Conservation (phyloP, 2,888 invertebrate genomes). For the Drosophila gaucha region DNA sequence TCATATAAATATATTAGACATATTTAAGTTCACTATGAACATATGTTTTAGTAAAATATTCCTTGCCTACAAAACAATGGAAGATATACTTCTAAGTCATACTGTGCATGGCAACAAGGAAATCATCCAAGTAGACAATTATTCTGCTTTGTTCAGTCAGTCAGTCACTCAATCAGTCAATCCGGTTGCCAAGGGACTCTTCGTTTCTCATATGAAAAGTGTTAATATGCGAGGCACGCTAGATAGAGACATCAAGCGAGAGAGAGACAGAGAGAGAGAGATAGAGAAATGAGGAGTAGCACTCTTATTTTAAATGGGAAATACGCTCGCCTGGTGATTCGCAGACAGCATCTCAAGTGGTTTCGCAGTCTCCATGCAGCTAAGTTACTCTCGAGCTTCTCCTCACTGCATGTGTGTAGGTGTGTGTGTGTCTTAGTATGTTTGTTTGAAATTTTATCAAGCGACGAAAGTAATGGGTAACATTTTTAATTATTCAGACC, state of each 20-base stretch:
- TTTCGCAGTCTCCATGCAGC: constrained; percentile 56
- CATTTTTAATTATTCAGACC: constrained; percentile 78
- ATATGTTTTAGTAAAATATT: no score
- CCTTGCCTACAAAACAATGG: no score
- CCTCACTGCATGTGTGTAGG: constrained; percentile 23
- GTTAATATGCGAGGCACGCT: constrained; percentile 70
- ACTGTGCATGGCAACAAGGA: constrained; percentile 8
- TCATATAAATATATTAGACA: no score
- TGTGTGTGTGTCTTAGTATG: constrained; percentile 20
- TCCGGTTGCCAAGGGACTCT: constrained; percentile 78
- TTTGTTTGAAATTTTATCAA: constrained; percentile 75
- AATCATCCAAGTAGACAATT: neutral
- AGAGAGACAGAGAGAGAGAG: neutral
- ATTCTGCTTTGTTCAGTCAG: constrained; percentile 27
- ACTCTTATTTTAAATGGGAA: constrained; percentile 18
- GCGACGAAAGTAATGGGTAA: constrained; percentile 76
- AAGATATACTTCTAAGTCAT: no score
- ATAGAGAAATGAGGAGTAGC: neutral
- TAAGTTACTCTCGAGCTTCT: constrained; percentile 43
- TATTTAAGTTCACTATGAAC: no score
- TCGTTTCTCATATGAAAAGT: constrained; percentile 59
- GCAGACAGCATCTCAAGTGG: constrained; percentile 78
- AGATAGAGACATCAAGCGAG: neutral
- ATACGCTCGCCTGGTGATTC: constrained; percentile 29
- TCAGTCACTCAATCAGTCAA: constrained; percentile 41